These are phyloP conservation scores for Micropterix aruncella DNA, from an alignment of 2,888 invertebrate species.

Conservation along the genomic window DNA sequence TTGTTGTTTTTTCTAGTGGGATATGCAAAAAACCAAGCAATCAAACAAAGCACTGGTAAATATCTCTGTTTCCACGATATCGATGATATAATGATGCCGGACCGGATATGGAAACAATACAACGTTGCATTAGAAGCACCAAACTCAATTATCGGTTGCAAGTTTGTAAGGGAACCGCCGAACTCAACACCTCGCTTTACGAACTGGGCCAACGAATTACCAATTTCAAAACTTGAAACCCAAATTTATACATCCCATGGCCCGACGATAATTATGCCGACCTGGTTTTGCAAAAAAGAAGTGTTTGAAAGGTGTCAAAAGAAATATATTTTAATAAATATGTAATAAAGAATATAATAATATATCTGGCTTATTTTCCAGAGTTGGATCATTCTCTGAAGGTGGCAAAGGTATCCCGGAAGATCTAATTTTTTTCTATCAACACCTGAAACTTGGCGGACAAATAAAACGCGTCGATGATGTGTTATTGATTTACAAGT, in stretches of 20 bases:
- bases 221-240: slow-evolving; percentile 35
- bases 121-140: slow-evolving; percentile 31
- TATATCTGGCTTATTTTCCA: slow-evolving; percentile 12
- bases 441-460: slow-evolving; percentile 52
- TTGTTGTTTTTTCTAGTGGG: slow-evolving; percentile 40
- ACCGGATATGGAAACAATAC: slow-evolving; percentile 45
- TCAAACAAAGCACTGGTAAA: slow-evolving; percentile 43
- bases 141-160: slow-evolving; percentile 45
- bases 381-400: slow-evolving; percentile 57
- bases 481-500: slow-evolving; percentile 53
- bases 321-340: no score
- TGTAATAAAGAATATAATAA: not conserved
- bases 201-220: slow-evolving; percentile 59
- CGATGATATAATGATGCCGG: slow-evolving; percentile 60
- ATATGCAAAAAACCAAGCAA: slow-evolving; percentile 57
- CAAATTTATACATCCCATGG: slow-evolving; percentile 74
- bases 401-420: slow-evolving; percentile 59
- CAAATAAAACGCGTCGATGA: slow-evolving; percentile 44
- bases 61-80: slow-evolving; percentile 73
- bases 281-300: slow-evolving; percentile 64
- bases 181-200: slow-evolving; percentile 53
- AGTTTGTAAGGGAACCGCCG: slow-evolving; percentile 41
- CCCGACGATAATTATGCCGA: slow-evolving; percentile 76
- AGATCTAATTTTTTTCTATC: slow-evolving; percentile 69
- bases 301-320: slow-evolving; percentile 40